Evolutionary conservation across 2,113 vertebrate species (phyloP), one percentile per base, ranked within the genome.

Genomic region (Austrofundulus limnaeus): DNA sequence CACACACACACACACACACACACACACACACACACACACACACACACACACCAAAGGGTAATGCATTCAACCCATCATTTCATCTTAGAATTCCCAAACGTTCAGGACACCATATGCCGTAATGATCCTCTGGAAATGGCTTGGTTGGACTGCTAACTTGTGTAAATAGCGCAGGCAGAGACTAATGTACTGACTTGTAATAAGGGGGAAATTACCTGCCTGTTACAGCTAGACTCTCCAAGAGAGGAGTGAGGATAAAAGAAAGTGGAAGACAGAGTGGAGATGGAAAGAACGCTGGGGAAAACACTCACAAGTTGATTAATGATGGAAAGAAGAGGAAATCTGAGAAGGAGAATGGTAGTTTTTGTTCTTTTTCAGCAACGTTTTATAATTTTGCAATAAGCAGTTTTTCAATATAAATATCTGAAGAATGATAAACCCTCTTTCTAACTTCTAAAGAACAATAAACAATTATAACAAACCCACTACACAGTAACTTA

Each of bases 161-260:
- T 94, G 92, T 93, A 95, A 95, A 95, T 95, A 93, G 91, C 92
- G 90, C 90, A 93, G 90, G 86, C 88, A 86, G 88, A 92, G 92
- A 94, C 95, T 94, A 94, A 94, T 94, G 91, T 94, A 94, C 94
- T 93, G 93, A 80, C 92, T 90, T 71, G 76, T 88, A 91, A 89
- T 85, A 67, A 80, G 72, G 89, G 31, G 92, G 89, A 93, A 95
- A 95, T 94, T 93, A 94, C 92, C 91, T 86, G 91, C 89, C 92
- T 90, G 92, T 91, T 86, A 92, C 92, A 92, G 90, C 87, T 85
- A 67, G 93, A 92, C 90, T 92, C 91, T 92, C 92, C 85, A 87
- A 93, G 93, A 88, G 70, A 88, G 88, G 92, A 92, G 90, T 90
- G 89, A 77, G 89, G 89, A 92, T 39, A 41, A 49, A 60, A 92